Percentiles rank a stretch among this genome's conserved stretches.
Conservation (phyloP, 2,113 vertebrate genomes). For the Lepus americanus region DNA sequence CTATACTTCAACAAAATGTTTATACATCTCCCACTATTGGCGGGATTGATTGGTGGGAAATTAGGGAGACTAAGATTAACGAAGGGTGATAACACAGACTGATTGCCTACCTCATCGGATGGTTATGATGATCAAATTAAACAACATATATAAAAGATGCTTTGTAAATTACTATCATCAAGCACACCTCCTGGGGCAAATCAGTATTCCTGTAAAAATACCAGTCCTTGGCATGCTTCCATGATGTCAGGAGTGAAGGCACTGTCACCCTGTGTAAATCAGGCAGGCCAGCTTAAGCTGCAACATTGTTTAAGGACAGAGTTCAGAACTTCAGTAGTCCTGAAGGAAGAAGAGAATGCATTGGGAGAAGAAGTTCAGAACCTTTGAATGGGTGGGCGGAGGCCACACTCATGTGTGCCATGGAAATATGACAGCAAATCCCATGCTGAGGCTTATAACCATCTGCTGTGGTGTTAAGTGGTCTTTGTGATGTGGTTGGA, state of each 20-base stretch:
- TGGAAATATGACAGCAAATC: constrained; percentile 55
- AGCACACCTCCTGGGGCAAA: not conserved
- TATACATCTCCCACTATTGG: not conserved
- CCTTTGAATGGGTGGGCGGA: constrained; percentile 16
- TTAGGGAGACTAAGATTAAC: not conserved
- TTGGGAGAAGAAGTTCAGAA: not conserved
- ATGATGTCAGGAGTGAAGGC: not conserved
- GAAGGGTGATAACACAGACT: not conserved
- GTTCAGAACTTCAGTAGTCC: not conserved
- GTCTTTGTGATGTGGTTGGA: constrained; percentile 52
- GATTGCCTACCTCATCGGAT: not conserved
- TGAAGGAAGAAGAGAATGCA: not conserved
- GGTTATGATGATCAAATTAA: not conserved
- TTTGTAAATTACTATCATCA: not conserved
- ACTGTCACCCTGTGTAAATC: not conserved
- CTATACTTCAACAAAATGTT: not conserved
- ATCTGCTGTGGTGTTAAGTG: constrained; percentile 12
- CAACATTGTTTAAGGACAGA: not conserved
- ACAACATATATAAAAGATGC: not conserved
- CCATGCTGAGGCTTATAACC: constrained; percentile 49
- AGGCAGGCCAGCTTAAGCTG: not conserved
- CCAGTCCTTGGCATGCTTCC: not conserved
- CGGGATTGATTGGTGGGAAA: not conserved
- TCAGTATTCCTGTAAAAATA: not conserved
- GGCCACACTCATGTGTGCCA: not conserved